Base-by-base conservation (phyloP, 2,797 vertebrate genomes). In the Echeneis naucrates region DNA sequence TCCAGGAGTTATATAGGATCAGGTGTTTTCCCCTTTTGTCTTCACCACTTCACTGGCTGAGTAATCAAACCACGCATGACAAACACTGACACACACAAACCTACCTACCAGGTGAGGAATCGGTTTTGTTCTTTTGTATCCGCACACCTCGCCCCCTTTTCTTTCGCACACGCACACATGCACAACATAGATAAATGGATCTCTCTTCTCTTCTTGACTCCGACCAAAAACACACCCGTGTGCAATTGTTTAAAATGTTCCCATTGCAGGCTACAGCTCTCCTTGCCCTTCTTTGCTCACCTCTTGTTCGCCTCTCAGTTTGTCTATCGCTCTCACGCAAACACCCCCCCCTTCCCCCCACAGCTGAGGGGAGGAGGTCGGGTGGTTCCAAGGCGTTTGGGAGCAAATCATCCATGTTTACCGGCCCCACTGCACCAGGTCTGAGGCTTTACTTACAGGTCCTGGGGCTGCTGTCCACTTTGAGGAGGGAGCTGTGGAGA, bases 321-420 rank as follows among this genome's bases (percentile, higher is more conserved):
- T 73, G 0, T 57, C 47, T 68, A 27, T 33, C 4, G 14, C 16
- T 38, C 45, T 23, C 38, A n/a, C n/a, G n/a, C n/a, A n/a, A n/a
- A n/a, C n/a, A n/a, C n/a, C n/a, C n/a, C n/a, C n/a, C n/a, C n/a
- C n/a, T n/a, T 17, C 67, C 40, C 26, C 8, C 35, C 51, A 9
- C 72, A 63, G 63, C 73, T 60, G n/a, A 4, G 2, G 13, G 77
- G 81, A 85, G 65, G 48, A 73, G 72, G 62, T 81, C 16, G 12
- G 63, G 60, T 72, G 66, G 55, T 80, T 85, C 80, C 23, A 77
- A 86, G 82, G 88, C 87, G 80, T 85, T 77, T 56, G 65, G 62
- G 73, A 84, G 66, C 80, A 87, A 81, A 86, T 84, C 80, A 81
- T 79, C 83, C 73, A 44, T 83, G 82, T 89, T 89, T 88, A 80